Percentiles rank a stretch among this genome's conserved stretches.
Conservation (phyloP, 2,113 vertebrate species). For the Hippocampus mohnikei region DNA sequence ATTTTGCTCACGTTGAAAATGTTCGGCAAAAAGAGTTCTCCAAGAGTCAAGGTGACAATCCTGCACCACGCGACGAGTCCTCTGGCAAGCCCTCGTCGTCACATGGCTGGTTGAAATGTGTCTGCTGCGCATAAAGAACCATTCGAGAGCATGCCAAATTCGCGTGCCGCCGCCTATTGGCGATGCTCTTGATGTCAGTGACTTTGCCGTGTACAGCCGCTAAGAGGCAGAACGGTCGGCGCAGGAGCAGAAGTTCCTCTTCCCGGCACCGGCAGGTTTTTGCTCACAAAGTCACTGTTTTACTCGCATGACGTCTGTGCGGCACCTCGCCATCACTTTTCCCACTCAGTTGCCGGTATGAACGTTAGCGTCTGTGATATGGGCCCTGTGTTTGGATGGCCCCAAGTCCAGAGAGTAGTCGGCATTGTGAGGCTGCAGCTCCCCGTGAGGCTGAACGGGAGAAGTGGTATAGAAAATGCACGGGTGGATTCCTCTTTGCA, state of each 20-base stretch:
- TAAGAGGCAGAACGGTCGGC: constrained; percentile 4
- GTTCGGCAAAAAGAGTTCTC: neutral
- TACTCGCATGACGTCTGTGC: neutral
- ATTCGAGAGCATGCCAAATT: constrained; percentile 19
- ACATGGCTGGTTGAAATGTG: constrained; percentile 45
- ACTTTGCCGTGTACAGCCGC: neutral
- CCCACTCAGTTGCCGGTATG: neutral
- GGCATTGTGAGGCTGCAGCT: neutral
- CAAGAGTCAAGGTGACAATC: neutral
- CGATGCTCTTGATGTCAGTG: constrained; percentile 28
- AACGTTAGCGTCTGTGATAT: neutral
- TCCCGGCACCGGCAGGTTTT: neutral
- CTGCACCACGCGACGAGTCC: constrained; percentile 13
- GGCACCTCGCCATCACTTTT: neutral
- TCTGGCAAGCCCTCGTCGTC: constrained; percentile 12
- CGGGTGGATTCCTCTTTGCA: neutral
- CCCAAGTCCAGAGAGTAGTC: neutral
- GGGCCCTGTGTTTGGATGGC: neutral
- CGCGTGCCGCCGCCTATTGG: constrained; percentile 13
- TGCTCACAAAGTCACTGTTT: neutral
- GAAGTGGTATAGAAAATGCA: neutral
- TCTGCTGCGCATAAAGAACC: constrained; percentile 35
- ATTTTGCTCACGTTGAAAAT: neutral
- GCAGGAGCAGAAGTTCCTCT: neutral
- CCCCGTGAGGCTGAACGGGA: neutral